phyloP scores from a whole-genome alignment of 2,888 invertebrate genomes.

The Thelaira solivaga region DNA sequence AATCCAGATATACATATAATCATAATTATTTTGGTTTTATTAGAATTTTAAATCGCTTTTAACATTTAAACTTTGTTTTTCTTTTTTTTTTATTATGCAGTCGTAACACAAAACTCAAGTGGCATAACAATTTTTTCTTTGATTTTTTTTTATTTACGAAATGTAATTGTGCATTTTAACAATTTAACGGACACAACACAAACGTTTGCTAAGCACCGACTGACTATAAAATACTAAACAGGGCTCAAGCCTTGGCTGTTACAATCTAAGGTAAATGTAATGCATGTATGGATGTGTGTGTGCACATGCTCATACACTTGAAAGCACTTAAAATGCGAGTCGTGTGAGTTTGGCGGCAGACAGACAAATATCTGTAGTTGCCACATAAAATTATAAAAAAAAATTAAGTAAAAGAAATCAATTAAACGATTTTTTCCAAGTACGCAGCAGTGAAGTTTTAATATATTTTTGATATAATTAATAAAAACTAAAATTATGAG shows the following conservation, averaged over 20 bases:
- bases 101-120: neutral
- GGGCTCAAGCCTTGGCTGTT: neutral
- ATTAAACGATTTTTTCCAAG: neutral
- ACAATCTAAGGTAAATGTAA: too few relatives aligned
- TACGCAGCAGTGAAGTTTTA: too few relatives aligned
- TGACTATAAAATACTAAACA: constrained; percentile 45
- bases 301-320: neutral
- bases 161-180: neutral
- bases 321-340: neutral
- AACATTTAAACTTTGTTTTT: neutral
- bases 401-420: neutral
- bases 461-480: too few relatives aligned
- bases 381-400: neutral
- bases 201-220: constrained; percentile 32
- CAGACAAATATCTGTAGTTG: neutral
- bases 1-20: constrained; percentile 81
- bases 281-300: too few relatives aligned
- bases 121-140: neutral
- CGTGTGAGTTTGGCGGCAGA: neutral
- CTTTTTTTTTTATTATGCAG: neutral
- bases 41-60: neutral
- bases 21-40: constrained; percentile 73
- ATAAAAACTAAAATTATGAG: too few relatives aligned
- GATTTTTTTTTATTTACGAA: too few relatives aligned
- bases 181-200: neutral